These are phyloP conservation scores for Strix uralensis DNA, from an alignment of 2,113 vertebrate species.

Conservation along the genomic window DNA sequence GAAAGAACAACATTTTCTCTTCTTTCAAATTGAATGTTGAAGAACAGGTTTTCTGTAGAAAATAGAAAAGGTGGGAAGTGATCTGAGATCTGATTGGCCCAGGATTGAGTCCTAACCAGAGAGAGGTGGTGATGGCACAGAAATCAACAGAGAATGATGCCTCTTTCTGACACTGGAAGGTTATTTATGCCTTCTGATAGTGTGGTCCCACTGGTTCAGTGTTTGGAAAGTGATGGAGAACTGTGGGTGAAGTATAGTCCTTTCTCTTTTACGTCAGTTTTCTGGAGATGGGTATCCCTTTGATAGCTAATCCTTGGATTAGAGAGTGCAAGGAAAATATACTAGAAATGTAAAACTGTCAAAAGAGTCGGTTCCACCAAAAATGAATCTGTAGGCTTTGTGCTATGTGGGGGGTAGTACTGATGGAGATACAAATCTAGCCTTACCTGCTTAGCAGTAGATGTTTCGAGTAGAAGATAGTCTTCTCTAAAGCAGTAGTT, in stretches of 20 bases:
- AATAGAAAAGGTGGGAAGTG: neutral
- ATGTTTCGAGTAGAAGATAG: neutral
- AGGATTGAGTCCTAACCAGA: neutral
- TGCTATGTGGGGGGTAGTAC: neutral
- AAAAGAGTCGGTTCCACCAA: neutral
- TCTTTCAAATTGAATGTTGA: neutral
- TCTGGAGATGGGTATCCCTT: neutral
- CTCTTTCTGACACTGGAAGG: neutral
- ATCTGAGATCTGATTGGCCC: neutral
- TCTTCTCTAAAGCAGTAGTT: neutral
- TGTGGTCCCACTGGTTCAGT: neutral
- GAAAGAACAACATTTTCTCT: neutral
- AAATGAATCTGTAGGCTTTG: neutral
- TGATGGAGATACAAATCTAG: rapidly evolving
- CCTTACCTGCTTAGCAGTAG: neutral
- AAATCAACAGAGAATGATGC: neutral
- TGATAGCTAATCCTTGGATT: neutral
- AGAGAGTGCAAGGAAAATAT: neutral
- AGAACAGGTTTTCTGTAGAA: neutral
- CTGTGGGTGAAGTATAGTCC: neutral
- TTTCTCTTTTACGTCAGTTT: neutral
- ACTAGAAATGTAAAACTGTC: neutral
- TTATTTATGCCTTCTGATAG: neutral
- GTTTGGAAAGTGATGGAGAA: neutral
- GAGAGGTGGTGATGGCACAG: neutral